Base-by-base conservation (phyloP, 1,140 invertebrate species). In the Homalodisca vitripennis region DNA sequence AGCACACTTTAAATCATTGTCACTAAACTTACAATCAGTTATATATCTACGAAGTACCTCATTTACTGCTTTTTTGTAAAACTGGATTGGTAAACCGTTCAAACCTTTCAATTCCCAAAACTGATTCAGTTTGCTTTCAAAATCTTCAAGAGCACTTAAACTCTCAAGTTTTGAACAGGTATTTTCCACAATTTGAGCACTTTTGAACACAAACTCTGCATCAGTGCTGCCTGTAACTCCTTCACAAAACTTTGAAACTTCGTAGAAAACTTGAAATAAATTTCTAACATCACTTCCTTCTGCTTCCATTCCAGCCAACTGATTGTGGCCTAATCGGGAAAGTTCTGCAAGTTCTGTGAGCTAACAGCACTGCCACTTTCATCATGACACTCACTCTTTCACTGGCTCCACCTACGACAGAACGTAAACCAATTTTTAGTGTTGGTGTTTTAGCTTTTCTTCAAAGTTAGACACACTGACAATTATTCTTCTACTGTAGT, bases 221-320 rank as follows among this genome's bases (percentile, higher is more conserved):
- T 82, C 80, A 73, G 27, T 24, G 62, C 55, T 26, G 22, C 82
- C 84, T 27, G 75, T 73, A 2, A 77, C 71, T 72, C 77, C 76
- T 70, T 82, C 79, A 72, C 79, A 68, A 51, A 67, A 51, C 34
- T 65, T 34, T 24, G 53, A 26, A 66, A 64, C 3, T 6, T 63
- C 12, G 41, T 69, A 30, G 47, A 62, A 73, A 76, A 92, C 92
- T 93, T 87, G 27, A 60, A 97, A 66, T 17, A 66, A 24, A 14
- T 31, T 47, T 66, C 29, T 60, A 27, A 22, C 12, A 26, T 27
- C 48, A 3, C 20, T 60, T 41, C 17, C 6, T 41, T 6, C 6
- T 10, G 17, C 6, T 41, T 22, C 24, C 55, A 60, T 60, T n/a
- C n/a, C n/a, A n/a, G n/a, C n/a, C n/a, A n/a, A n/a, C n/a, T n/a